Percentiles rank a stretch among this genome's conserved stretches.
Conservation (phyloP, 2,113 vertebrate species). For the Syngnathus typhle region DNA sequence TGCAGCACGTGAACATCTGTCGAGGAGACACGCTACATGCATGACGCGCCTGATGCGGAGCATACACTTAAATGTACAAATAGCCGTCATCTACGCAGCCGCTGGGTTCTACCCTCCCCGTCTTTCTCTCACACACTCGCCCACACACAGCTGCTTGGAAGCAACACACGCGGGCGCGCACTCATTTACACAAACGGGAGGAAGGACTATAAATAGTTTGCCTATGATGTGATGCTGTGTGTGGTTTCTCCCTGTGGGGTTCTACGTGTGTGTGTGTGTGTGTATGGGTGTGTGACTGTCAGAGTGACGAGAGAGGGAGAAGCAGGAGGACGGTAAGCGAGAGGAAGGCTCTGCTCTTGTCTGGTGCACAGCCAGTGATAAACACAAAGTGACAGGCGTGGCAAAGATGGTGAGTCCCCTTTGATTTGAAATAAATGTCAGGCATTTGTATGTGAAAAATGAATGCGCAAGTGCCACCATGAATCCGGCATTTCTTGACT, state of each 20-base stretch:
- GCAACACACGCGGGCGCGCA: conserved; percentile 20
- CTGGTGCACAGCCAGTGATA: conserved; percentile 39
- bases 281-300: conserved; percentile 52
- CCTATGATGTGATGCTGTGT: conserved; percentile 62
- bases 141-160: not conserved
- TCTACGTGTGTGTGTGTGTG: conserved; percentile 16
- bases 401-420: conserved; percentile 34
- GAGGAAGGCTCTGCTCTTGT: conserved; percentile 25
- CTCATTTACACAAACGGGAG: conserved; percentile 54
- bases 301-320: conserved; percentile 44
- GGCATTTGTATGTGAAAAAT: conserved; percentile 26
- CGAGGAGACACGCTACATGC: conserved; percentile 32
- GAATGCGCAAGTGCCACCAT: not conserved
- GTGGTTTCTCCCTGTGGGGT: conserved; percentile 67
- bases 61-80: conserved; percentile 45
- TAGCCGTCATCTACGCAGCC: conserved; percentile 39
- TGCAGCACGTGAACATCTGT: conserved; percentile 41
- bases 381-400: conserved; percentile 44
- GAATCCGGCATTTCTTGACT: not conserved
- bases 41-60: conserved; percentile 24
- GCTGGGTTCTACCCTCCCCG: conserved; percentile 27
- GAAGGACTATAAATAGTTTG: conserved; percentile 68
- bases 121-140: conserved; percentile 22
- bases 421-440: conserved; percentile 49
- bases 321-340: conserved; percentile 34